Evolutionary conservation across 2,797 vertebrate species (phyloP).

Genomic region (Simalia tracyae): DNA sequence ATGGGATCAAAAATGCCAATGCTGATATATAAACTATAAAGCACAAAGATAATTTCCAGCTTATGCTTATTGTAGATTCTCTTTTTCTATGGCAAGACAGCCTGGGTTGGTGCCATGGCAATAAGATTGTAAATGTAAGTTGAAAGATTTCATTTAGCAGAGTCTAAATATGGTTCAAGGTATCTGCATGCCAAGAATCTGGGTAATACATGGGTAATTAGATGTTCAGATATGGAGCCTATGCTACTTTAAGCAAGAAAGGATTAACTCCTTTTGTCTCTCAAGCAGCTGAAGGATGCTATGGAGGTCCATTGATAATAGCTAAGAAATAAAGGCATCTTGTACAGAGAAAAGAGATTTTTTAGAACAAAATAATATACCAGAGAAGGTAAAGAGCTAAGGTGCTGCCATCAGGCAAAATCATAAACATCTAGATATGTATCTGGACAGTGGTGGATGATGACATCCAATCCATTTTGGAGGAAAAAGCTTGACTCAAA

Average conservation of each 20-base stretch:
- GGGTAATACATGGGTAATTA: neutral
- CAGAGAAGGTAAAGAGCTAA: neutral
- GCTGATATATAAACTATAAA: neutral
- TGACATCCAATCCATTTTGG: neutral
- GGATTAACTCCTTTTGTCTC: neutral
- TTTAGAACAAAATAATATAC: neutral
- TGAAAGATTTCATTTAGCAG: neutral
- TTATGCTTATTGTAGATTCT: neutral
- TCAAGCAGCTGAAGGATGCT: neutral
- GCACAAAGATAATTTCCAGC: neutral
- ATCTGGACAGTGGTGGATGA: neutral
- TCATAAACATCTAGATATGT: neutral
- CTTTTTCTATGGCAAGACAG: neutral
- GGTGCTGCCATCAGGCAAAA: neutral
- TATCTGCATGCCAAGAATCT: neutral
- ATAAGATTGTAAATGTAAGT: neutral
- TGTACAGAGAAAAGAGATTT: neutral
- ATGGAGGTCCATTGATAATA: neutral
- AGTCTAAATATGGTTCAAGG: neutral
- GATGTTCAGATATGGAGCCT: neutral
- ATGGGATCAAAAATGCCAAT: neutral
- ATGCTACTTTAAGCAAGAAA: neutral
- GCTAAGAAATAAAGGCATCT: neutral
- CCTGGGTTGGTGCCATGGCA: neutral
- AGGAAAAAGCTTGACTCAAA: neutral